A percentile compares a stretch with the other conserved stretches of the same genome.
These are phyloP conservation scores for Electrophaes corylata DNA, from an alignment of 2,888 invertebrate genomes.

Conservation along the genomic window DNA sequence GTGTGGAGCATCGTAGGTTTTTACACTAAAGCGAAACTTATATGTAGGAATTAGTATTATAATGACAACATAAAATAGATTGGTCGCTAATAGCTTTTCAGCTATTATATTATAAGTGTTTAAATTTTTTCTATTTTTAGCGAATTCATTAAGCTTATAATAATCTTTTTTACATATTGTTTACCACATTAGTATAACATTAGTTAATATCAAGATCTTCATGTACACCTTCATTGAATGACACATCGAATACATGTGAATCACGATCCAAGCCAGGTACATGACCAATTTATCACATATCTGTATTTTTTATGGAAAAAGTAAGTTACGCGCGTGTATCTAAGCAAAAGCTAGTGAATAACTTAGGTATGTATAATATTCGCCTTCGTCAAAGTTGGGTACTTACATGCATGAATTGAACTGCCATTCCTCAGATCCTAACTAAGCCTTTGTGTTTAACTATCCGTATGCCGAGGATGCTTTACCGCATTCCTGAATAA, in stretches of 20 bases:
- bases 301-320: not conserved
- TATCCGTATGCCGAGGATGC: conserved; percentile 16
- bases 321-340: not conserved
- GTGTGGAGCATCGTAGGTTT: too few relatives aligned
- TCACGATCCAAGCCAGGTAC: not conserved
- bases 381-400: not conserved
- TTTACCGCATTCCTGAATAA: conserved; percentile 35
- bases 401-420: conserved; percentile 13
- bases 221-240: not conserved
- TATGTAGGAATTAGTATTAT: too few relatives aligned
- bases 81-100: too few relatives aligned
- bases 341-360: not conserved
- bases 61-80: too few relatives aligned
- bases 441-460: conserved; percentile 26
- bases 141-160: too few relatives aligned
- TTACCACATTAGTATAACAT: too few relatives aligned
- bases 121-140: too few relatives aligned
- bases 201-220: not conserved
- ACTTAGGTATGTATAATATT: not conserved
- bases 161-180: too few relatives aligned
- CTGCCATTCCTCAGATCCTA: conserved; percentile 20
- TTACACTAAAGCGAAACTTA: too few relatives aligned
- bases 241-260: conserved; percentile 4
- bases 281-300: not conserved
- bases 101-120: too few relatives aligned